Base-by-base conservation (phyloP, 2,113 vertebrate species). In the Channa maculata region DNA sequence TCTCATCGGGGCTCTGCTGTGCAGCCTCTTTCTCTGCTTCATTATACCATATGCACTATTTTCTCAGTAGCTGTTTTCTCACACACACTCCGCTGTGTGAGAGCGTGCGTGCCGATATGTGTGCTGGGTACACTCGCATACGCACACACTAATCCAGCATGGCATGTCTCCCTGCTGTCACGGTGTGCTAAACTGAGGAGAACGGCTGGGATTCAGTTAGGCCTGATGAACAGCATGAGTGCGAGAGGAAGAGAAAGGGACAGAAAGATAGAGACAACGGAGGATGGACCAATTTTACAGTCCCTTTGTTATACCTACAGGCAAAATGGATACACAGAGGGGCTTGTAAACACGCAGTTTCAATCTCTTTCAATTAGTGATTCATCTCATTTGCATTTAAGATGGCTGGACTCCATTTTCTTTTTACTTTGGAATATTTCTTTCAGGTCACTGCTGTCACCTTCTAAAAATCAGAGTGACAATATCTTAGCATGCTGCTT, bases 221-320 rank as follows among this genome's bases (percentile, higher is more conserved):
- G 60, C 60, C 64, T 82, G 86, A 88, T 84, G 84, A 86, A 69
- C 84, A 81, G 74, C 87, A 43, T 74, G 77, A 62, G 62, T 1
- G 37, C 8, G 8, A 48, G 37, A 64, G 61, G 48, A 81, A 75
- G 51, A 73, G 62, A 69, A 59, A 64, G 55, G 58, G 11, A 64
- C 69, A 24, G 13, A 45, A n/a, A 67, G 66, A 83, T 44, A 52
- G 34, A 41, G 45, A 44, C 52, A 67, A 7, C 4, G 6, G 76
- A 65, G 77, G 54, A 43, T 36, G 68, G 46, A 73, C 64, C 46
- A 51, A 77, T 86, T 79, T 66, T 75, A 62, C 49, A 70, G 66
- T 75, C 8, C 55, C 51, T 68, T 77, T 70, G 59, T 77, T 57
- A 61, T 46, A 79, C 58, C 74, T 71, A 64, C 55, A 73, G 70